Percentiles rank a stretch among this genome's conserved stretches.
These are phyloP conservation scores for Tachina lurida DNA, from an alignment of 2,888 invertebrate species.

Conservation along the genomic window DNA sequence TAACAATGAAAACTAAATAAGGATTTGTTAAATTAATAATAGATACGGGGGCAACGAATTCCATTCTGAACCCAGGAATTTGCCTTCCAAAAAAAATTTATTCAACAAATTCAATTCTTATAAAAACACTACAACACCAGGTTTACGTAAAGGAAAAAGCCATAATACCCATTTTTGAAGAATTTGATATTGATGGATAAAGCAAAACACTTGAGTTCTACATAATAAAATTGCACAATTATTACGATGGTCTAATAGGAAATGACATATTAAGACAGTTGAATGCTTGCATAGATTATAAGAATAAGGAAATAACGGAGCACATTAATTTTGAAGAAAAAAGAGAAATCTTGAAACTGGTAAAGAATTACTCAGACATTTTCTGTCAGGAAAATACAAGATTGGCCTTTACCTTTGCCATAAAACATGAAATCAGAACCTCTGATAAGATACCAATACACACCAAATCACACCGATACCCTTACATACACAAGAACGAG, in stretches of 20 bases:
- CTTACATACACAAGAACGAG: conserved; percentile 4
- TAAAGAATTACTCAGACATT: conserved; percentile 1
- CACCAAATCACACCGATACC: not conserved
- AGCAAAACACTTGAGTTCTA: conserved; percentile 16
- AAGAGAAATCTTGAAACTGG: not conserved
- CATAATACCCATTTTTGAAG: not conserved
- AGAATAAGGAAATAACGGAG: not conserved
- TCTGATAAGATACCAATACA: not conserved
- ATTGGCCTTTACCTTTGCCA: not conserved
- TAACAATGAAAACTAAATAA: not conserved
- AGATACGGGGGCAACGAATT: conserved; percentile 9
- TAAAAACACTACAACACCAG: not conserved
- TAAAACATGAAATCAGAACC: conserved; percentile 24
- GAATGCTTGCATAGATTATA: conserved; percentile 3
- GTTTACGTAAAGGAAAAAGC: not conserved
- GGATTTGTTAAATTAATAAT: not conserved
- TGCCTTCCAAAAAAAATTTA: not conserved
- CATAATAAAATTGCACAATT: conserved; percentile 22
- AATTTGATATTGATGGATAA: no score
- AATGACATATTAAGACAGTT: conserved; percentile 20
- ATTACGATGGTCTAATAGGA: conserved; percentile 12
- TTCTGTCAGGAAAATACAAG: not conserved
- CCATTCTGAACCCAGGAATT: not conserved
- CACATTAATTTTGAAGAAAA: conserved; percentile 6
- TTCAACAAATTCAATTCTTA: not conserved